phyloP scores from a whole-genome alignment of 2,888 invertebrate genomes.

The Aporophyla lueneburgensis region DNA sequence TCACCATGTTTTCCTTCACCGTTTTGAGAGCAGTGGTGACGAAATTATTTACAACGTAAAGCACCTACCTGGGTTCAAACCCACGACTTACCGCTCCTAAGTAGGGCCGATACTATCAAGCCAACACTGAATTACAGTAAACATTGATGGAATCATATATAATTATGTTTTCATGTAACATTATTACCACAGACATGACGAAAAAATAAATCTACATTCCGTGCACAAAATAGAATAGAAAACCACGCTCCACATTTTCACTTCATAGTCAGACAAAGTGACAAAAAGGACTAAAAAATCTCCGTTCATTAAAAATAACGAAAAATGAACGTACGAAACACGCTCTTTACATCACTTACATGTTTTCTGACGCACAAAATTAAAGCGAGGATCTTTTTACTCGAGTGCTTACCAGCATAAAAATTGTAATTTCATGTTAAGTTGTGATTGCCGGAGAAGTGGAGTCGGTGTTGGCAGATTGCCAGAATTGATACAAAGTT shows the following conservation, averaged over 20 bases:
- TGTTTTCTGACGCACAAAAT: constrained; percentile 50
- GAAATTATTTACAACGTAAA: too few species aligned
- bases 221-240: constrained; percentile 3
- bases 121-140: too few species aligned
- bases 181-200: neutral
- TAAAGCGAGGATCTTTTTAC: constrained; percentile 35
- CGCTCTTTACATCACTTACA: constrained; percentile 43
- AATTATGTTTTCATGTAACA: too few species aligned
- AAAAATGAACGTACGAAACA: constrained; percentile 17
- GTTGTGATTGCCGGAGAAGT: constrained; percentile 66
- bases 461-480: constrained; percentile 66
- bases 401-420: constrained; percentile 56
- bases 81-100: too few species aligned
- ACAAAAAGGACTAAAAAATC: constrained; percentile 6
- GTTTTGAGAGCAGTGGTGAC: too few species aligned
- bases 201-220: neutral
- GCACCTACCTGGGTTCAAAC: too few species aligned
- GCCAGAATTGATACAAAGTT: constrained; percentile 66
- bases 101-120: too few species aligned
- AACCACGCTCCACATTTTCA: constrained; percentile 20
- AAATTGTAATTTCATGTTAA: constrained; percentile 72
- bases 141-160: neutral
- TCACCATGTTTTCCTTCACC: too few species aligned
- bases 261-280: constrained; percentile 9
- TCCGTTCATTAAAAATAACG: constrained; percentile 18